A percentile compares a stretch with the other conserved stretches of the same genome.
These are phyloP conservation scores for Argyresthia goedartella DNA, from an alignment of 2,888 invertebrate genomes.

Conservation along the genomic window DNA sequence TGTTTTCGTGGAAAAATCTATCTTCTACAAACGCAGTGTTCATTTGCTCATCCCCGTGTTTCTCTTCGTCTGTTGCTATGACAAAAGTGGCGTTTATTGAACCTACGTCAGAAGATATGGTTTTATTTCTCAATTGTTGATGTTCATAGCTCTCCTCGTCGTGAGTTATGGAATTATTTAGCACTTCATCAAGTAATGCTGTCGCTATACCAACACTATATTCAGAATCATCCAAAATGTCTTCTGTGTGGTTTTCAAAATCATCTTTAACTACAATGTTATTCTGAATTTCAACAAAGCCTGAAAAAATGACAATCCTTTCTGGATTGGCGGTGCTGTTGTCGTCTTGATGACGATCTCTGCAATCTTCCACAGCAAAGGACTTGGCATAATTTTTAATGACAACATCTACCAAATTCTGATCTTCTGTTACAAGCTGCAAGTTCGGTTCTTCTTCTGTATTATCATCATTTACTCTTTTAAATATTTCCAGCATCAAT, in stretches of 20 bases:
- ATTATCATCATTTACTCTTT: too few species aligned
- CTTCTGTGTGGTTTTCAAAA: background rate
- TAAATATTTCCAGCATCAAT: too few species aligned
- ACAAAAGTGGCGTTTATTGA: slow-evolving; percentile 22
- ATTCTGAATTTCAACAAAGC: too few species aligned
- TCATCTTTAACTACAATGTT: background rate
- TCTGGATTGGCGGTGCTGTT: too few species aligned
- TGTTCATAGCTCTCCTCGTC: background rate
- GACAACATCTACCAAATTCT: too few species aligned
- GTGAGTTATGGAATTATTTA: slow-evolving; percentile 12
- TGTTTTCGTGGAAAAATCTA: slow-evolving; percentile 11
- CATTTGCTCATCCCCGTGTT: slow-evolving; percentile 23
- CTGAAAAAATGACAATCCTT: too few species aligned
- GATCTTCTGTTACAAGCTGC: too few species aligned
- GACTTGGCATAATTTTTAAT: too few species aligned
- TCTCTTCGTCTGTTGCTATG: slow-evolving; percentile 12
- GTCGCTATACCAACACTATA: slow-evolving; percentile 8
- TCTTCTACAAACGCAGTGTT: slow-evolving; percentile 47
- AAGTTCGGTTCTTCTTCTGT: too few species aligned
- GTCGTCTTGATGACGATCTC: too few species aligned
- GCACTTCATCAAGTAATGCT: slow-evolving; percentile 8
- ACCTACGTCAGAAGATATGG: background rate
- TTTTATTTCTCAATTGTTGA: background rate
- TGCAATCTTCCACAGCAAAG: too few species aligned
- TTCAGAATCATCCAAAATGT: background rate